Evolutionary conservation across 2,888 invertebrate genomes (phyloP), one percentile per base, ranked within the genome.

Genomic region (Lepidochitona cinerea): DNA sequence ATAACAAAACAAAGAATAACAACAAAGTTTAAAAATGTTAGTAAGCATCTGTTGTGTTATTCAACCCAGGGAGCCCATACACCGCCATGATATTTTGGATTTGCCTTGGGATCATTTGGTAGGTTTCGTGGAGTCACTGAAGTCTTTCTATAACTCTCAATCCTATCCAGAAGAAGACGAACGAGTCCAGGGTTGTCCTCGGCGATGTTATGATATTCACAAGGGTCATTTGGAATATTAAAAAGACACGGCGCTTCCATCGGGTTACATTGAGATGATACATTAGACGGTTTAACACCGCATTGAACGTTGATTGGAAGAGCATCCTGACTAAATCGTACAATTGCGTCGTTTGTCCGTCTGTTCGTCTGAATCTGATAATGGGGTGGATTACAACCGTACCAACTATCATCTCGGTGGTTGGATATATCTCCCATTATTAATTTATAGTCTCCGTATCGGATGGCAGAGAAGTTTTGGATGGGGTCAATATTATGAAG

Each of bases 221-320:
- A 98, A 0, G 97, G 97, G 92, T 98, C 97, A 26, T 93, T 91
- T 1, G 91, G 90, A 7, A 97, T 92, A 88, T 97, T 94, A 90
- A 95, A 97, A 3, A 98, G 92, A 84, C 97, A 98, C 0, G 95
- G 94, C 0, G 92, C 91, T 37, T 90, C 79, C 0, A 94, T 84
- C 0, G 96, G 95, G 70, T 92, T 88, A 88, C 97, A 97, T 0
- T 89, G 81, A 9, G 75, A 77, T 6, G 80, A 82, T 26, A 81
- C 83, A 76, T 86, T 81, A 3, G 71, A 69, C 0, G 85, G 88
- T 23, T 77, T 76, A n/a, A 75, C 73, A n/a, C 86, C 85, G 77
- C 88, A 88, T 1, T 76, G 52, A 7, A 84, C 78, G 9, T 53
- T 37, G 32, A 37, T 52, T 18, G 37, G 14, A 18, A 14, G 5